Conservation (phyloP, 2,797 vertebrate species). For the Clangula hyemalis region DNA sequence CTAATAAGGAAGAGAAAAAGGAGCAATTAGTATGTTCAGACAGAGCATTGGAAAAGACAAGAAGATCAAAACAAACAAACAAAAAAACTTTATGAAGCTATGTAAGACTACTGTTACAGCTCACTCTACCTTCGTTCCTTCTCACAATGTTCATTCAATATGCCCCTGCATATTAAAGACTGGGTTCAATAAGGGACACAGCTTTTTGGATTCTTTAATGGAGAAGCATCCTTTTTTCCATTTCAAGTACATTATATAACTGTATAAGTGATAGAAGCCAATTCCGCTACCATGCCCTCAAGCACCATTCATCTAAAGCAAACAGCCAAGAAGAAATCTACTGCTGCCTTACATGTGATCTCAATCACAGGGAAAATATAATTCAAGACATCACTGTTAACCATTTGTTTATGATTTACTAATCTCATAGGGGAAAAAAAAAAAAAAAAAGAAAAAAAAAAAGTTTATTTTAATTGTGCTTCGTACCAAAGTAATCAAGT, state of each 20-base stretch:
- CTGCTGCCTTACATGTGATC: slow-evolving; percentile 24
- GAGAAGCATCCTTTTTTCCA: slow-evolving; percentile 32
- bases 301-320: slow-evolving; percentile 50
- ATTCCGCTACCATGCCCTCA: slow-evolving; percentile 12
- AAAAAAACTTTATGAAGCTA: not conserved
- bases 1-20: slow-evolving; percentile 53
- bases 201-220: slow-evolving; percentile 42
- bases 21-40: slow-evolving; percentile 50
- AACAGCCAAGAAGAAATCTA: slow-evolving; percentile 42
- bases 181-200: slow-evolving; percentile 56
- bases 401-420: slow-evolving; percentile 19
- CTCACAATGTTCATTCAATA: not conserved
- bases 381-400: slow-evolving; percentile 49
- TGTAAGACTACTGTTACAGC: slow-evolving; percentile 13
- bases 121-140: not conserved
- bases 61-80: not conserved
- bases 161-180: slow-evolving; percentile 61
- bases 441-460: not conserved
- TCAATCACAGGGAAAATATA: slow-evolving; percentile 13
- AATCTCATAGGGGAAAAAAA: not conserved
- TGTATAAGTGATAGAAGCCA: slow-evolving; percentile 13
- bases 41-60: not conserved
- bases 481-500: slow-evolving; percentile 8
- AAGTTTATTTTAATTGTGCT: slow-evolving; percentile 7
- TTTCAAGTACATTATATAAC: slow-evolving; percentile 60